Base-by-base conservation (phyloP, 2,888 invertebrate species). In the Thecocarcelia acutangulata region DNA sequence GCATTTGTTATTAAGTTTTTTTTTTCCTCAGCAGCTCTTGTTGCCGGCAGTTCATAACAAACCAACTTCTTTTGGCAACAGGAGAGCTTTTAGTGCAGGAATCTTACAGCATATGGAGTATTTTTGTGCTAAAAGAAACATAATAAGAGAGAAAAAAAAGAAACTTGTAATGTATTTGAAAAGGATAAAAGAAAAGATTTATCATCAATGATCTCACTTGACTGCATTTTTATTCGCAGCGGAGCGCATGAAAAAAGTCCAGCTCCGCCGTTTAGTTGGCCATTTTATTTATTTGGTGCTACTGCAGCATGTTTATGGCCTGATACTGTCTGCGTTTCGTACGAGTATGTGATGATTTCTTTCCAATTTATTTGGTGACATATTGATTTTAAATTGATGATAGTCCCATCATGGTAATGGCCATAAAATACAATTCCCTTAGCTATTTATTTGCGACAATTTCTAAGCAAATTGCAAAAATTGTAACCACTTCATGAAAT, bases 281-380 rank as follows among this genome's bases (percentile, higher is more conserved):
- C 74, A 70, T 75, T 82, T 82, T 82, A 82, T 82, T 82, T 82
- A 82, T 82, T 82, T 82, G 82, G 82, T 82, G 82, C 82, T 78
- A 66, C 69, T 66, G 78, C 78, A 82, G 74, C 64, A 75, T 78
- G 77, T 82, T 82, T 82, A 82, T 82, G 82, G 78, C 66, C 82
- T 70, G 82, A 82, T 82, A 82, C 44, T 82, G 82, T 82, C 82
- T 77, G 33, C 77, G 40, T 78, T 78, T 74, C 64, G 50, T 74
- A 69, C 69, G 73, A 64, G 69, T 70, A 82, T 82, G 82, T 78
- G 88, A 89, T 90, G 90, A 88, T 90, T 90, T 90, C 89, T 90
- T 89, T 88, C 89, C 90, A 90, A 90, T 90, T 90, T 91, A 91
- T 90, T 82, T 82, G 82, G 88, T 90, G 90, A 90, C 90, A 90